Evolutionary conservation across 2,888 invertebrate species (phyloP).

Genomic region (Cloeon dipterum): DNA sequence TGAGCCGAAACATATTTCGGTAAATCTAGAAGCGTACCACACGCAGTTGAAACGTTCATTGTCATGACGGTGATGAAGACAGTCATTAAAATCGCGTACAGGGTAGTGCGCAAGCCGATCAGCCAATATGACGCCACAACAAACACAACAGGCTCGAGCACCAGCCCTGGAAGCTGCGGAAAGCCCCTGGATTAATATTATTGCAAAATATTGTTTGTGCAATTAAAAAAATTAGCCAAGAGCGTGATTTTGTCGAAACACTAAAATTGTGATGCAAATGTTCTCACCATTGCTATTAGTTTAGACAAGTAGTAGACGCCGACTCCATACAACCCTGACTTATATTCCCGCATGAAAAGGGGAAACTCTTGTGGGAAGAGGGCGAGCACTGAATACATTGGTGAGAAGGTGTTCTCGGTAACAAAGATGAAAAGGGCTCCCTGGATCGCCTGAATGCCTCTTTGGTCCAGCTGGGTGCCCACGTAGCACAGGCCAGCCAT

Average conservation of each 20-base stretch:
- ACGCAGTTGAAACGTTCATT: constrained; percentile 68
- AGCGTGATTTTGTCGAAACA: neutral
- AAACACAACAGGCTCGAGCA: constrained; percentile 64
- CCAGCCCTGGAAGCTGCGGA: constrained; percentile 55
- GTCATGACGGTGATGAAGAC: constrained; percentile 46
- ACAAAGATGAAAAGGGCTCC: constrained; percentile 73
- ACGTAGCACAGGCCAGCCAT: constrained; percentile 70
- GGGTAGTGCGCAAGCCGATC: constrained; percentile 44
- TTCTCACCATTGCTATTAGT: constrained; percentile 52
- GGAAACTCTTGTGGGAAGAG: constrained; percentile 64
- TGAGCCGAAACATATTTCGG: neutral
- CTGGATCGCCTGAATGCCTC: constrained; percentile 69
- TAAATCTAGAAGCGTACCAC: constrained; percentile 38
- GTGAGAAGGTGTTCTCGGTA: constrained; percentile 73
- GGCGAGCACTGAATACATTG: constrained; percentile 73
- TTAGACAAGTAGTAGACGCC: constrained; percentile 60
- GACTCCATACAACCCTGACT: constrained; percentile 59
- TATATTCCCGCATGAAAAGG: constrained; percentile 54
- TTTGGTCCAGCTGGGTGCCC: constrained; percentile 48
- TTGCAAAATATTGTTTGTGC: neutral
- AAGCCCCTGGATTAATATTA: constrained; percentile 1
- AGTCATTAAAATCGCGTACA: constrained; percentile 46
- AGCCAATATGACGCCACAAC: constrained; percentile 67
- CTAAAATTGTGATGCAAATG: no score
- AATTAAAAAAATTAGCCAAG: neutral